phyloP scores from a whole-genome alignment of 2,888 invertebrate genomes.

The Mongoloraphidia duomilia region DNA sequence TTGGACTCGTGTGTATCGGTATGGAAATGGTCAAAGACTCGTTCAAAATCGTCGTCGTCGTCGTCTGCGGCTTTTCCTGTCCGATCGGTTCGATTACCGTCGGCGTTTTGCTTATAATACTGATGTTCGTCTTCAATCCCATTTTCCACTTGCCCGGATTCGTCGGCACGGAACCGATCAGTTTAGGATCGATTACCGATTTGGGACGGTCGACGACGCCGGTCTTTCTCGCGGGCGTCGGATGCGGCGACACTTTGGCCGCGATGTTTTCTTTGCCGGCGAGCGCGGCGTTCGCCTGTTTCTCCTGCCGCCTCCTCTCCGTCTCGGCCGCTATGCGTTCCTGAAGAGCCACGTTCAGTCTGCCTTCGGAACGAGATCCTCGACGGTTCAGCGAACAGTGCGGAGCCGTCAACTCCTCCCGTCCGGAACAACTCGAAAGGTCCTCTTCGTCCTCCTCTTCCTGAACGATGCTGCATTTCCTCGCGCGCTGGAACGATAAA shows the following conservation, averaged over 20 bases:
- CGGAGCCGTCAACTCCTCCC: constrained; percentile 37
- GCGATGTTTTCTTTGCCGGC: constrained; percentile 11
- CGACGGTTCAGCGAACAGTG: constrained; percentile 42
- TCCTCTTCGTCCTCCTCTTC: constrained; percentile 89
- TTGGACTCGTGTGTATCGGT: constrained; percentile 31
- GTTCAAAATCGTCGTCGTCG: constrained; percentile 32
- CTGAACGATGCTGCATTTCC: constrained; percentile 85
- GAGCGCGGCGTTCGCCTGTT: constrained; percentile 29
- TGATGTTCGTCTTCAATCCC: constrained; percentile 22
- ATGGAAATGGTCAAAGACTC: constrained; percentile 39
- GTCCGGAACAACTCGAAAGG: constrained; percentile 38
- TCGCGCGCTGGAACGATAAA: constrained; percentile 40
- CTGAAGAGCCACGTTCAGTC: constrained; percentile 54
- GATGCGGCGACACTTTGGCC: constrained; percentile 2
- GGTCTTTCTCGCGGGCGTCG: constrained; percentile 8
- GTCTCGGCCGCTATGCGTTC: constrained; percentile 43
- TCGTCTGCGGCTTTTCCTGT: constrained; percentile 23
- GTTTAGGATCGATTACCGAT: constrained; percentile 22
- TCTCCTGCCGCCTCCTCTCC: constrained; percentile 36
- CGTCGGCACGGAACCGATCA: background rate
- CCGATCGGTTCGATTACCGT: constrained; percentile 9
- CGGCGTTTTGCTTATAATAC: constrained; percentile 12
- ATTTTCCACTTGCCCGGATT: constrained; percentile 24
- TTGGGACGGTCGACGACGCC: constrained; percentile 21
- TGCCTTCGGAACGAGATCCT: constrained; percentile 68